phyloP scores from a whole-genome alignment of 2,797 vertebrate species.

The Neoniphon sammara region DNA sequence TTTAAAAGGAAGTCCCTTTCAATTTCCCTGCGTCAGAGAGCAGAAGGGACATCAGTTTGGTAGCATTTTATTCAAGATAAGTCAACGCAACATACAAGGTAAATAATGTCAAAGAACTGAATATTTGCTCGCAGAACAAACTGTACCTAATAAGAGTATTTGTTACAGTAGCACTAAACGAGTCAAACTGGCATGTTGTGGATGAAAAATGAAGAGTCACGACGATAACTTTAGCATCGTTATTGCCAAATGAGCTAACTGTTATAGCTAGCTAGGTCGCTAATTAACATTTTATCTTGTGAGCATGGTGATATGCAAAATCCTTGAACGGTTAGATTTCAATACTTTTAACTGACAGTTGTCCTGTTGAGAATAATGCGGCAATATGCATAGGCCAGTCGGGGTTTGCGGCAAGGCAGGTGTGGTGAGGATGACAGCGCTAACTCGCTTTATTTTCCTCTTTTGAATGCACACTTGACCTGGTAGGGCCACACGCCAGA shows the following conservation, averaged over 20 bases:
- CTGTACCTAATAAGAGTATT: background rate
- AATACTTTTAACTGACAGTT: rapidly evolving
- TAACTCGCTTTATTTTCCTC: background rate
- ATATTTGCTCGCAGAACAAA: rapidly evolving
- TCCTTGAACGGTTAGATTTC: rapidly evolving
- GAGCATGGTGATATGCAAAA: no score
- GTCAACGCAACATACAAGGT: conserved; percentile 80
- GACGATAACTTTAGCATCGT: conserved; percentile 35
- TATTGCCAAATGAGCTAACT: background rate
- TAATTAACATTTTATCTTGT: no score
- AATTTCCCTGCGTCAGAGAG: conserved; percentile 81
- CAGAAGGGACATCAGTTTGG: conserved; percentile 73
- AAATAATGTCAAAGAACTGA: background rate
- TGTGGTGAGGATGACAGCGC: conserved; percentile 59
- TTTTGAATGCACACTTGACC: background rate
- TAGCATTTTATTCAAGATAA: conserved; percentile 83
- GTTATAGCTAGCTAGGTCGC: background rate
- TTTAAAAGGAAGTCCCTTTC: conserved; percentile 82
- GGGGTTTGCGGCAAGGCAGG: conserved; percentile 55
- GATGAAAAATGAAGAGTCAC: conserved; percentile 37
- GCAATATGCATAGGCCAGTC: conserved; percentile 42
- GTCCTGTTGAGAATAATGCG: conserved; percentile 37
- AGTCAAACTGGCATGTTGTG: background rate
- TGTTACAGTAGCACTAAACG: rapidly evolving
- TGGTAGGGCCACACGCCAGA: no score